Base-by-base conservation (phyloP, 2,888 invertebrate species). In the Phyllotreta striolata region DNA sequence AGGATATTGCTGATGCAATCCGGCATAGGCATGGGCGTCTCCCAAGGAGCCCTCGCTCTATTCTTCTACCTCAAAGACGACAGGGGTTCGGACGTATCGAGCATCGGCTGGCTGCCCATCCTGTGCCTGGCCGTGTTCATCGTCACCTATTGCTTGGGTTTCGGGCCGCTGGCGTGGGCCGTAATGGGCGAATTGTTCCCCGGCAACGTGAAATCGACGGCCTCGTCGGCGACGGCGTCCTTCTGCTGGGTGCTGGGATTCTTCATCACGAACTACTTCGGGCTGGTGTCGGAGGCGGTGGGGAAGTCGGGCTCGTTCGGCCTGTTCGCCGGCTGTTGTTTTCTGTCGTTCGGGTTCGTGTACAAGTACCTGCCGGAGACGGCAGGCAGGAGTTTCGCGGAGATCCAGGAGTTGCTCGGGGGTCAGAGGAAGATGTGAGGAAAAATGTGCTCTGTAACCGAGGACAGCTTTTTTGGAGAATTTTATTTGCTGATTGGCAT, bases 161-260 rank as follows among this genome's bases (percentile, higher is more conserved):
- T 91, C 58, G 93, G 96, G 1, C 91, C 93, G 0, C 79, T 93
- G 34, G 91, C 93, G 0, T 93, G 93, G 92, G 90, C 92, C 0
- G 88, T 94, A 12, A 88, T 93, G 86, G 90, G 92, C 0, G 95
- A 95, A 80, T 86, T 95, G 79, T 90, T 96, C 79, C 89, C 95
- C n/a, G 84, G 89, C 0, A 90, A 92, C 71, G 89, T 92, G 0
- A 92, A 93, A 80, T 88, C 91, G 0, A 83, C 87, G 6, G 92
- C 92, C 0, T 89, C 92, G 0, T 89, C 92, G 0, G 84, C 92
- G 0, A 91, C 91, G 0, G 91, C 93, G 0, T 89, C 91, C 9
- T 86, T 89, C 65, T 93, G 92, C 73, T 93, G 93, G 91, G 73
- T 84, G 0, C 80, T 92, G 1, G 90, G 89, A 0, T 94, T 95